Conservation (phyloP, 2,113 vertebrate species). For the Oncorhynchus tshawytscha region DNA sequence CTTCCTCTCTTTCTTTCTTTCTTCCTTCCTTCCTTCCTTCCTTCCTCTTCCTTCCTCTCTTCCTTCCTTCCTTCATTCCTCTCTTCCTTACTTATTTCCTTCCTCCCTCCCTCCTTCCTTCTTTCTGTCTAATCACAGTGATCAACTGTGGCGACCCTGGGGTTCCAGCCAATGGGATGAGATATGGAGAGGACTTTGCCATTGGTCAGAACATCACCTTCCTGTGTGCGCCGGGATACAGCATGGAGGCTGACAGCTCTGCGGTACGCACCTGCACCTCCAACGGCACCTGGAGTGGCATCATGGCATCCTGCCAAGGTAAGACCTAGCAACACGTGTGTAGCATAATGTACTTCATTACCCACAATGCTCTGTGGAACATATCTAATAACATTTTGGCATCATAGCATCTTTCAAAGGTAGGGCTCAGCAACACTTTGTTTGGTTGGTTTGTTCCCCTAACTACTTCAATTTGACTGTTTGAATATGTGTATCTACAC, state of each 20-base stretch:
- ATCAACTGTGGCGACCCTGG: constrained; percentile 97
- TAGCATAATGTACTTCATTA: constrained; percentile 19
- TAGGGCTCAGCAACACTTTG: no score
- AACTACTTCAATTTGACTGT: no score
- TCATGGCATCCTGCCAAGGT: constrained; percentile 82
- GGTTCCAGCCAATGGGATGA: constrained; percentile 88
- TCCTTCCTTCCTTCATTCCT: no score
- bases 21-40: no score
- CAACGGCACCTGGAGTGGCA: constrained; percentile 93
- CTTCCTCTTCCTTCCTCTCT: no score
- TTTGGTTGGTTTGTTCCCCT: no score
- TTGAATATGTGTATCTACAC: no score
- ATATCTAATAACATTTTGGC: no score
- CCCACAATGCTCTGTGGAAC: no score
- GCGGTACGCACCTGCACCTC: constrained; percentile 85
- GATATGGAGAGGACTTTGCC: constrained; percentile 92
- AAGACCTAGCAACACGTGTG: constrained; percentile 17
- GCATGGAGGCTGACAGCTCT: constrained; percentile 80
- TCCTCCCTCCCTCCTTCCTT: background rate
- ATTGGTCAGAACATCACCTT: constrained; percentile 93
- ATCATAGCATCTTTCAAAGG: no score
- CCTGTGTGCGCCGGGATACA: constrained; percentile 93
- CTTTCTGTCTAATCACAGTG: constrained; percentile 70
- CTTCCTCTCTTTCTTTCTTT: no score
- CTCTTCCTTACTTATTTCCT: background rate